Conservation (phyloP, 2,888 invertebrate genomes). For the Dicyrtoma fusca region DNA sequence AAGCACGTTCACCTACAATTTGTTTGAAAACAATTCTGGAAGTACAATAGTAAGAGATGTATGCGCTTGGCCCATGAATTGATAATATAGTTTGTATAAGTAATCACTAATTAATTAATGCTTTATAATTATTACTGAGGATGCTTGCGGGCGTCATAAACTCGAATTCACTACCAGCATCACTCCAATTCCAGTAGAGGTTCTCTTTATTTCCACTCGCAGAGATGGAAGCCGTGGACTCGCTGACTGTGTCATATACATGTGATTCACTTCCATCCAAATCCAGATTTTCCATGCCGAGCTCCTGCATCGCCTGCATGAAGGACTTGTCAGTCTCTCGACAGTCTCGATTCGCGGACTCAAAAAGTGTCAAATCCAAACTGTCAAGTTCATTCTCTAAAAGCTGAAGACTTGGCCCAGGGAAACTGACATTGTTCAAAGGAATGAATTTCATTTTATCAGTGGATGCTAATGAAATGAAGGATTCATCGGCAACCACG, state of each 20-base stretch:
- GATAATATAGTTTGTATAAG: too few relatives aligned
- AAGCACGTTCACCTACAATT: too few relatives aligned
- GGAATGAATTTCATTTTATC: conserved; percentile 41
- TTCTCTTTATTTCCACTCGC: conserved; percentile 19
- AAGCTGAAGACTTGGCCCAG: not conserved
- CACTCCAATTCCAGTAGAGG: conserved; percentile 52
- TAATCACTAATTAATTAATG: too few relatives aligned
- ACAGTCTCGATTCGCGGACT: conserved; percentile 57
- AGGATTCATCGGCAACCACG: conserved; percentile 2
- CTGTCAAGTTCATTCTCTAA: conserved; percentile 67
- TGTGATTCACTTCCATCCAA: conserved; percentile 36
- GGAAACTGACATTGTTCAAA: conserved; percentile 8
- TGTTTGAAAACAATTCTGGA: too few relatives aligned
- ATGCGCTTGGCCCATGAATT: too few relatives aligned
- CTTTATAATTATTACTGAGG: conserved; percentile 19
- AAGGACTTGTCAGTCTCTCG: conserved; percentile 27
- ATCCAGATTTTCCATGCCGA: conserved; percentile 25
- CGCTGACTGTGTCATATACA: conserved; percentile 44
- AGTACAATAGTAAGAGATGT: too few relatives aligned
- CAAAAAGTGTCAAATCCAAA: conserved; percentile 69
- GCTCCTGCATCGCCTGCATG: conserved; percentile 32
- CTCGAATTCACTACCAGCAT: conserved; percentile 57
- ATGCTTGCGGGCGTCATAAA: conserved; percentile 46
- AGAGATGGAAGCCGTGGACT: not conserved
- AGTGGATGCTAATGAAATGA: not conserved